These are phyloP conservation scores for Bradypodion pumilum DNA, from an alignment of 2,797 vertebrate genomes.

Conservation along the genomic window DNA sequence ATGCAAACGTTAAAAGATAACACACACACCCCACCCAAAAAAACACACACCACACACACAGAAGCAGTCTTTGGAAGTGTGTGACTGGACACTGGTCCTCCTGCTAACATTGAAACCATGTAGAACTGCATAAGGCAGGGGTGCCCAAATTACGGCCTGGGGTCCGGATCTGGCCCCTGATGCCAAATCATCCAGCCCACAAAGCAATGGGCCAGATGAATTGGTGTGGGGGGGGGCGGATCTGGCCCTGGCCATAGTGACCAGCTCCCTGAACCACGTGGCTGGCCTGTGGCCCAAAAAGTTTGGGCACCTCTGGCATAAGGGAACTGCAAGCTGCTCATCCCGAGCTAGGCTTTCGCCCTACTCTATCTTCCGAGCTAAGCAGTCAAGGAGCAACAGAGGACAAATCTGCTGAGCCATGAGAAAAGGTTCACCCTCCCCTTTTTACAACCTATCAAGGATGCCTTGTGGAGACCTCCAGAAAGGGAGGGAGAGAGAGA, in stretches of 20 bases:
- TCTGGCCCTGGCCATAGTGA: no score
- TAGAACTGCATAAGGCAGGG: conserved; percentile 90
- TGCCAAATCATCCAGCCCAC: no score
- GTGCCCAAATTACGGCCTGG: no score
- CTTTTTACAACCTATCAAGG: conserved; percentile 70
- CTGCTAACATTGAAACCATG: conserved; percentile 78
- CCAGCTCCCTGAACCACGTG: no score
- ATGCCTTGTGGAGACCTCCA: conserved; percentile 60
- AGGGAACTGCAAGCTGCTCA: conserved; percentile 88
- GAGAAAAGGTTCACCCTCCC: conserved; percentile 72
- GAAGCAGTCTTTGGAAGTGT: conserved; percentile 34
- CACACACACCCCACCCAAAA: not conserved
- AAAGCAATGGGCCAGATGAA: no score
- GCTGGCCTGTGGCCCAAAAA: no score
- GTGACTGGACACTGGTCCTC: conserved; percentile 32
- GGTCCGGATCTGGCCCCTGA: no score
- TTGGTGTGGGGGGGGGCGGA: no score
- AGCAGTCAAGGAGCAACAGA: conserved; percentile 69
- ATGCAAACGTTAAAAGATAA: not conserved
- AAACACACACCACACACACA: not conserved
- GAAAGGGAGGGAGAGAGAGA: conserved; percentile 34
- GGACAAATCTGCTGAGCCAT: conserved; percentile 79
- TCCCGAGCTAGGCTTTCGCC: conserved; percentile 81
- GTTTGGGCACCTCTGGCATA: no score
- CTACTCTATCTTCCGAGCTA: conserved; percentile 73